Evolutionary conservation across 2,888 invertebrate genomes (phyloP).

Genomic region (Orthonychiurus folsomi): DNA sequence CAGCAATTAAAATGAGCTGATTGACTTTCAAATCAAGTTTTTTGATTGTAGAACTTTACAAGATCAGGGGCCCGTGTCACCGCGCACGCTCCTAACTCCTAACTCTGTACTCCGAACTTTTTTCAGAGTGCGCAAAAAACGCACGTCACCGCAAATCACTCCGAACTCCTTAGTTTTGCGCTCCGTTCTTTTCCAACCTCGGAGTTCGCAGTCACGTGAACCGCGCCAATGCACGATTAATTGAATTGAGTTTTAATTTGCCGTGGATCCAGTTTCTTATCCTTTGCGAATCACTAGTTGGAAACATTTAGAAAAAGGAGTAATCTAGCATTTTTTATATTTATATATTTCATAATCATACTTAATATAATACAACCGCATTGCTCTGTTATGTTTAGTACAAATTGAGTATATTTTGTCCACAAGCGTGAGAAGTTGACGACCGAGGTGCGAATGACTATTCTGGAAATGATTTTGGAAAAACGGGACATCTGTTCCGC

Average conservation of each 20-base stretch:
- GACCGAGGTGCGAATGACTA: background rate
- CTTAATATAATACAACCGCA: too few species aligned
- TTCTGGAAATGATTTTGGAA: background rate
- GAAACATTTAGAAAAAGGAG: too few species aligned
- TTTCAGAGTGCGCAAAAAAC: background rate
- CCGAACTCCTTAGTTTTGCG: background rate
- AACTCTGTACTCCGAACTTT: background rate
- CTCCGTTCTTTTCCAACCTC: background rate
- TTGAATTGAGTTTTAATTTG: too few species aligned
- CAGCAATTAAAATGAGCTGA: too few species aligned
- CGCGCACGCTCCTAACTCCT: background rate
- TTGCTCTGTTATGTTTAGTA: background rate
- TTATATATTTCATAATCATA: too few species aligned
- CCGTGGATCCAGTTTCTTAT: too few species aligned
- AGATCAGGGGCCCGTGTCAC: background rate
- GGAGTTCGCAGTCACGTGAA: background rate
- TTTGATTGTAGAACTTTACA: too few species aligned
- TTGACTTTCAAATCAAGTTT: too few species aligned
- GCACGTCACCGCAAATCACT: background rate
- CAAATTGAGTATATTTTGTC: background rate
- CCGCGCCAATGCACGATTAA: background rate
- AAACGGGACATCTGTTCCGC: background rate
- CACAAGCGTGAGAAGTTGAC: background rate
- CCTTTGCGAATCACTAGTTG: too few species aligned
- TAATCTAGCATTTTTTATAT: too few species aligned